Evolutionary conservation across 2,888 invertebrate genomes (phyloP).

Genomic region (Philhelius pedissequus): DNA sequence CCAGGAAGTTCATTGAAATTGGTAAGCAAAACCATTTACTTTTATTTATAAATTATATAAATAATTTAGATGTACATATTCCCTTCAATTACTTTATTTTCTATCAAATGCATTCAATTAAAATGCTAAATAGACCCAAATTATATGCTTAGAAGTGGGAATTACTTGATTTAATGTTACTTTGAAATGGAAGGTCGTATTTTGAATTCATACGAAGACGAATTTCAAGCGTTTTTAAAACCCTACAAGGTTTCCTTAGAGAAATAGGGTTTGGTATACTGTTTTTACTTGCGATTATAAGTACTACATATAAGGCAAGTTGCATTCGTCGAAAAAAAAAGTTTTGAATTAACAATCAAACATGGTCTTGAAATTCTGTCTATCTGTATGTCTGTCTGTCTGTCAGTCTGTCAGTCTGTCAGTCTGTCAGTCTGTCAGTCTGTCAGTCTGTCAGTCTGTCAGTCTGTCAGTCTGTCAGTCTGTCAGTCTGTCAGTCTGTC

Average conservation of each 20-base stretch:
- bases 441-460: too few relatives aligned
- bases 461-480: too few relatives aligned
- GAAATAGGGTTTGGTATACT: too few relatives aligned
- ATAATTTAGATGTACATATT: slow-evolving; percentile 22
- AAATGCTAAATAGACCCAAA: slow-evolving; percentile 29
- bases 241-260: neutral
- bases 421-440: too few relatives aligned
- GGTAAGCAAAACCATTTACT: slow-evolving; percentile 14
- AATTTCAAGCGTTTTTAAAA: neutral
- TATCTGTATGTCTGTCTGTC: too few relatives aligned
- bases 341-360: too few relatives aligned
- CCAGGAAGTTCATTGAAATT: neutral
- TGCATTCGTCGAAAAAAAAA: too few relatives aligned
- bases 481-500: too few relatives aligned
- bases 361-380: too few relatives aligned
- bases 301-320: too few relatives aligned
- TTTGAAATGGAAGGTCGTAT: slow-evolving; percentile 11
- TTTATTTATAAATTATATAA: slow-evolving; percentile 34
- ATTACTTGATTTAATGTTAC: neutral
- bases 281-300: too few relatives aligned
- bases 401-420: too few relatives aligned
- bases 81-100: neutral
- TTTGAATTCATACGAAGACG: neutral
- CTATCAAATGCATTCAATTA: slow-evolving; percentile 45
- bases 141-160: neutral